These are phyloP conservation scores for Leptobrachium ailaonicum DNA, from an alignment of 2,113 vertebrate genomes.

Conservation along the genomic window DNA sequence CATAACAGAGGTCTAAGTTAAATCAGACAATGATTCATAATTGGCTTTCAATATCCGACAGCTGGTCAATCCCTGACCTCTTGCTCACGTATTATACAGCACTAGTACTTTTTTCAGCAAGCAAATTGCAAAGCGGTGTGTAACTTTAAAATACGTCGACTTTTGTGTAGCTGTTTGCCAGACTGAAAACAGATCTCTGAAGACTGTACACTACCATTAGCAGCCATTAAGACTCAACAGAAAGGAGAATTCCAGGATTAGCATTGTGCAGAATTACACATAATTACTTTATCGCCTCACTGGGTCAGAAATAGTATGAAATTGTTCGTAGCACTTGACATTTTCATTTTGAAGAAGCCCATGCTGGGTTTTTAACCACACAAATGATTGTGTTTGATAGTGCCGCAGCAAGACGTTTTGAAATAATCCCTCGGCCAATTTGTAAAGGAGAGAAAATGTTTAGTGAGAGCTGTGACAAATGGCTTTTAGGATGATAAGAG, in stretches of 20 bases:
- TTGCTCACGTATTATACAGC: not conserved
- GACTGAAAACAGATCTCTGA: slow-evolving; percentile 37
- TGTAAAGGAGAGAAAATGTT: slow-evolving; percentile 39
- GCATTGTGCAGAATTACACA: slow-evolving; percentile 41
- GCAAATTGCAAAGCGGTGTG: slow-evolving; percentile 1
- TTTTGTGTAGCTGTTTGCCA: slow-evolving; percentile 37
- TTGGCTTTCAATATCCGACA: slow-evolving; percentile 9
- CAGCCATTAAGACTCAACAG: slow-evolving; percentile 36
- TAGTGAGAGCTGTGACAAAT: slow-evolving; percentile 40
- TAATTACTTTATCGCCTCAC: slow-evolving; percentile 45
- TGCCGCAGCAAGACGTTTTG: slow-evolving; percentile 42
- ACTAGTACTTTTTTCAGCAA: slow-evolving; percentile 3
- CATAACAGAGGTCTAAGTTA: not conserved
- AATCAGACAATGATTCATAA: slow-evolving; percentile 17
- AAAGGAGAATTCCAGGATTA: slow-evolving; percentile 39
- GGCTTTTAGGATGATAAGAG: slow-evolving; percentile 23
- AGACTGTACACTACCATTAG: slow-evolving; percentile 39
- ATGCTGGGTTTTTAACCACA: slow-evolving; percentile 44
- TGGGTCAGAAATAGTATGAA: slow-evolving; percentile 47
- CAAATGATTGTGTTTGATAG: slow-evolving; percentile 38
- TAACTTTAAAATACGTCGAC: slow-evolving; percentile 11
- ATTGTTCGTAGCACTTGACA: slow-evolving; percentile 44
- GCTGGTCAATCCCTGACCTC: slow-evolving; percentile 11
- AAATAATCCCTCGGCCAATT: slow-evolving; percentile 43
- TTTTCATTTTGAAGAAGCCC: slow-evolving; percentile 37